phyloP scores from a whole-genome alignment of 37 sponge, comb jelly and placozoan species.

The Dysidea cf. avara region DNA sequence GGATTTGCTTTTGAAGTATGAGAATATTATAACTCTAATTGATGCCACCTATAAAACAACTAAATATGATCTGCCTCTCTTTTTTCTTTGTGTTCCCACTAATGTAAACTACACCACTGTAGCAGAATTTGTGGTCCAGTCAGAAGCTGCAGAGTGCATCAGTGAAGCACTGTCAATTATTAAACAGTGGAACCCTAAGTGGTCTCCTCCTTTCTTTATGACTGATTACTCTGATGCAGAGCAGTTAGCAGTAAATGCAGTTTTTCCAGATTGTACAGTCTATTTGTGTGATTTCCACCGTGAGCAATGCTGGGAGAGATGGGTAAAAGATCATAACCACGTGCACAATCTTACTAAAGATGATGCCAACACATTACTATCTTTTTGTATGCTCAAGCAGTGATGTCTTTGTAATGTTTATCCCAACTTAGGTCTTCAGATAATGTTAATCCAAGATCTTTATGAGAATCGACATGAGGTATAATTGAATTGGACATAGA shows the following conservation, averaged over 20 bases:
- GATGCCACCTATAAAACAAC: slow-evolving; percentile 48
- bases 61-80: slow-evolving; percentile 41
- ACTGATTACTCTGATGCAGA: slow-evolving; percentile 57
- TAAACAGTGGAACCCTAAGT: slow-evolving; percentile 29
- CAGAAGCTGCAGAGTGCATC: background rate
- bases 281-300: slow-evolving; percentile 48
- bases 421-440: no score
- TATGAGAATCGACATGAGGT: no score
- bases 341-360: no score
- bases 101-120: slow-evolving; percentile 24
- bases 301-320: slow-evolving; percentile 39
- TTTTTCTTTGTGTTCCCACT: slow-evolving; percentile 25
- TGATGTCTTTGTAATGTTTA: no score
- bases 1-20: slow-evolving; percentile 34
- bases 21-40: slow-evolving; percentile 30
- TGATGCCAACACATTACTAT: no score
- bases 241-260: slow-evolving; percentile 3
- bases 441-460: no score
- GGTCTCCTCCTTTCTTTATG: slow-evolving; percentile 46
- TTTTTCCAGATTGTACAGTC: slow-evolving; percentile 3
- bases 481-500: no score
- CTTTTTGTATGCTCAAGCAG: no score
- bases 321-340: slow-evolving; percentile 6
- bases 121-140: slow-evolving; percentile 28
- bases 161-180: slow-evolving; percentile 30